Percentiles rank a stretch among this genome's conserved stretches.
These are phyloP conservation scores for Erethizon dorsatum DNA, from an alignment of 2,797 vertebrate species.

Conservation along the genomic window DNA sequence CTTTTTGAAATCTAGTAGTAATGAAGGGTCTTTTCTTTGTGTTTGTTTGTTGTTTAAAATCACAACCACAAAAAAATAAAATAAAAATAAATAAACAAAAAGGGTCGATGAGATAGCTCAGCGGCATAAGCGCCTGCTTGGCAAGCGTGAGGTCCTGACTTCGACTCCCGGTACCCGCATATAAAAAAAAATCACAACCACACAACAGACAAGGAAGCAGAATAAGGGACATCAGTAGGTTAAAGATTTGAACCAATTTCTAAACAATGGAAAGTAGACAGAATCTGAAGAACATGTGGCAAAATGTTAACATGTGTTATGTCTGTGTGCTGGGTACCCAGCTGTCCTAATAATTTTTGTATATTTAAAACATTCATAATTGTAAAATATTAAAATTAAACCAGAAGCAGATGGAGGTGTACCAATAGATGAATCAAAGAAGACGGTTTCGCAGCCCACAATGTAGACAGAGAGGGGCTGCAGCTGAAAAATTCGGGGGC, in stretches of 20 bases:
- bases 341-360: not conserved
- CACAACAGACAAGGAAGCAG: not conserved
- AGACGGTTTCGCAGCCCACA: not conserved
- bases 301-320: not conserved
- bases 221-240: not conserved
- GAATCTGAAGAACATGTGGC: not conserved
- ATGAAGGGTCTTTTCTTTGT: not conserved
- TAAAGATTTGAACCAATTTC: not conserved
- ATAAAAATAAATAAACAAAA: too few relatives aligned
- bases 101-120: too few relatives aligned
- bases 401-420: slow-evolving; percentile 37
- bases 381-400: slow-evolving; percentile 40
- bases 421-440: not conserved
- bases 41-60: not conserved
- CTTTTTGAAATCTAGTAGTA: not conserved
- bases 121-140: too few relatives aligned
- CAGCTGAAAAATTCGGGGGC: not conserved
- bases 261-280: not conserved
- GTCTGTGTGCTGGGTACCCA: not conserved
- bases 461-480: not conserved
- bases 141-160: too few relatives aligned
- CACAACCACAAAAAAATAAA: not conserved
- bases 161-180: too few relatives aligned
- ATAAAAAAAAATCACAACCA: not conserved
- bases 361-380: slow-evolving; percentile 62